Conservation (phyloP, 2,113 vertebrate species). For the Cavia porcellus region DNA sequence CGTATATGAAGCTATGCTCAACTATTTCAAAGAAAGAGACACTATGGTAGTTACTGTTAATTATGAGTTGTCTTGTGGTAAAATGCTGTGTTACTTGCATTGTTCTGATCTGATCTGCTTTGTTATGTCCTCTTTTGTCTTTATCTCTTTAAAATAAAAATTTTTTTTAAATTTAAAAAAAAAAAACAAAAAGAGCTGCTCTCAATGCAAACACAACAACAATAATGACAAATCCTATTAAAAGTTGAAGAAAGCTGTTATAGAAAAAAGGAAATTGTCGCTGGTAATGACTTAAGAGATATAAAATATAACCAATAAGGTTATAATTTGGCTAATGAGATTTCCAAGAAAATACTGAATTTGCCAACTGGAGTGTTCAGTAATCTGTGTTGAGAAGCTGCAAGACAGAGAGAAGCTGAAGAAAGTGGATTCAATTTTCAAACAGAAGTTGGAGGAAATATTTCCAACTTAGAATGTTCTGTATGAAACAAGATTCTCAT, state of each 20-base stretch:
- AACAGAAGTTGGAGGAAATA: slow-evolving; percentile 16
- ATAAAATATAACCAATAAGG: background rate
- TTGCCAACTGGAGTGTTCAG: background rate
- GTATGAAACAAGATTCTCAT: slow-evolving; percentile 16
- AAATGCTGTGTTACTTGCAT: no score
- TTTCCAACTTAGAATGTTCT: background rate
- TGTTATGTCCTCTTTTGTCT: no score
- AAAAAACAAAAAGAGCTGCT: no score
- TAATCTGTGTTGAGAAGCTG: background rate
- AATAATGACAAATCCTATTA: background rate
- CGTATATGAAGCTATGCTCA: no score
- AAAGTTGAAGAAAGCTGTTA: background rate
- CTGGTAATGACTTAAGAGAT: background rate
- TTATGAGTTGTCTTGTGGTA: no score
- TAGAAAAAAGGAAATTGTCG: slow-evolving; percentile 6
- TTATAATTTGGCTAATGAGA: background rate
- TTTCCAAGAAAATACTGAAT: background rate
- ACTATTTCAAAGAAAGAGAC: no score
- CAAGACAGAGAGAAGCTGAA: background rate
- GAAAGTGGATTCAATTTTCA: background rate
- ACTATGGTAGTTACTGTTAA: no score
- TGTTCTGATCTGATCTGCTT: no score
- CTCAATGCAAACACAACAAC: background rate
- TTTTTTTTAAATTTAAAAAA: no score
- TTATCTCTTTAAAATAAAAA: no score